Conservation (phyloP, 2,888 invertebrate genomes). For the Ochropleura plecta region DNA sequence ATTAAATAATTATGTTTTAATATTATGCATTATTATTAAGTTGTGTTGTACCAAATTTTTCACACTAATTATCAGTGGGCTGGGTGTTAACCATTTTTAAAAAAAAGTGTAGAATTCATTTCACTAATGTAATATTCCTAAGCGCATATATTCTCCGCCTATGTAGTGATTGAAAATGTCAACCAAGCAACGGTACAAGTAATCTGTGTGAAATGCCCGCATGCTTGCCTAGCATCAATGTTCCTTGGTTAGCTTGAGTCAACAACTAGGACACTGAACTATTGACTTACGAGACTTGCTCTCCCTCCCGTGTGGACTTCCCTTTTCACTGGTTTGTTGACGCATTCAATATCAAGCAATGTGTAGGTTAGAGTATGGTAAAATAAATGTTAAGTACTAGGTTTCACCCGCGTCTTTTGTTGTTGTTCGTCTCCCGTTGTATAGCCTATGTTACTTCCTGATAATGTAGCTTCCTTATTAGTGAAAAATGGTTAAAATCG, state of each 20-base stretch:
- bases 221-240: slow-evolving; percentile 22
- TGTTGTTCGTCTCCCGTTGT: too few relatives aligned
- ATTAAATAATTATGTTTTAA: not conserved
- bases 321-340: slow-evolving; percentile 7
- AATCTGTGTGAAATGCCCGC: slow-evolving; percentile 39
- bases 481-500: too few relatives aligned
- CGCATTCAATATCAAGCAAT: slow-evolving; percentile 3
- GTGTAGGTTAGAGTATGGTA: not conserved
- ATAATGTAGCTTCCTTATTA: too few relatives aligned
- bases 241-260: slow-evolving; percentile 13
- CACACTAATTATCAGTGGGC: not conserved
- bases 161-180: not conserved
- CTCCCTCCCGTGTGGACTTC: not conserved
- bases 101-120: not conserved
- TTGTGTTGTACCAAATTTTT: not conserved
- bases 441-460: too few relatives aligned
- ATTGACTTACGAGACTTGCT: slow-evolving; percentile 23
- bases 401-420: too few relatives aligned
- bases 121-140: not conserved
- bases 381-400: too few relatives aligned
- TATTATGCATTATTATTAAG: not conserved
- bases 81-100: not conserved
- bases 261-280: slow-evolving; percentile 31
- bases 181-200: slow-evolving; percentile 3
- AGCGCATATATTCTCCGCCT: not conserved